Evolutionary conservation across 1,140 invertebrate genomes (phyloP).

Genomic region (Nasonia giraulti): DNA sequence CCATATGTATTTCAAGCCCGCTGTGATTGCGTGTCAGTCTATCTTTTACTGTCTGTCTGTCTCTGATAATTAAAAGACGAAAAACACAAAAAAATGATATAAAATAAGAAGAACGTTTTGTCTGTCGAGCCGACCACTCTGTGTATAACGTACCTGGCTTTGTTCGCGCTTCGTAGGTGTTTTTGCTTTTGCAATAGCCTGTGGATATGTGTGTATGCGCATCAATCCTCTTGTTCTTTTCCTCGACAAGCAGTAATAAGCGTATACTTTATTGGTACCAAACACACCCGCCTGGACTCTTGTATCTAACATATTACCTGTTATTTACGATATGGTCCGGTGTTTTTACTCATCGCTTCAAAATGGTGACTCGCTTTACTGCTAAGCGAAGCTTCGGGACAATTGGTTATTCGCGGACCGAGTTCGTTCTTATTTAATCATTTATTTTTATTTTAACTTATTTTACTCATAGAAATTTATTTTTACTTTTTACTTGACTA

Average conservation of each 20-base stretch:
- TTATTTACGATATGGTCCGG: background rate
- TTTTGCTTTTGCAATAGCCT: conserved; percentile 60
- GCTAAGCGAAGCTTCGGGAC: background rate
- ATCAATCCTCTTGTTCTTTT: conserved; percentile 19
- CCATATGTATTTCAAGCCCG: background rate
- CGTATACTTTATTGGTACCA: background rate
- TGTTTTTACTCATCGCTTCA: background rate
- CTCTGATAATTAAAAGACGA: conserved; percentile 2
- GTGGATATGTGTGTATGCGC: conserved; percentile 40
- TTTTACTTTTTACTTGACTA: conserved; percentile 29
- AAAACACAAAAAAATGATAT: conserved; percentile 26
- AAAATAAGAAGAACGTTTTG: conserved; percentile 25
- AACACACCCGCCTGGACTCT: background rate
- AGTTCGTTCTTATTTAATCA: background rate
- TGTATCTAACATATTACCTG: background rate
- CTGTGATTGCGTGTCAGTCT: background rate
- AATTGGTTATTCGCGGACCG: background rate
- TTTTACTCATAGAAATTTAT: conserved; percentile 30
- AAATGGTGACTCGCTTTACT: background rate
- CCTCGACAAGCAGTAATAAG: conserved; percentile 27
- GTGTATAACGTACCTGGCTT: conserved; percentile 57
- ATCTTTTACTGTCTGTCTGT: background rate
- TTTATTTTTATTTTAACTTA: background rate
- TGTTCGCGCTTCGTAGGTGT: conserved; percentile 57
- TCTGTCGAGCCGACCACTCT: conserved; percentile 36